These are phyloP conservation scores for Drosophila seclusa DNA, from an alignment of 2,888 invertebrate genomes.

Conservation along the genomic window DNA sequence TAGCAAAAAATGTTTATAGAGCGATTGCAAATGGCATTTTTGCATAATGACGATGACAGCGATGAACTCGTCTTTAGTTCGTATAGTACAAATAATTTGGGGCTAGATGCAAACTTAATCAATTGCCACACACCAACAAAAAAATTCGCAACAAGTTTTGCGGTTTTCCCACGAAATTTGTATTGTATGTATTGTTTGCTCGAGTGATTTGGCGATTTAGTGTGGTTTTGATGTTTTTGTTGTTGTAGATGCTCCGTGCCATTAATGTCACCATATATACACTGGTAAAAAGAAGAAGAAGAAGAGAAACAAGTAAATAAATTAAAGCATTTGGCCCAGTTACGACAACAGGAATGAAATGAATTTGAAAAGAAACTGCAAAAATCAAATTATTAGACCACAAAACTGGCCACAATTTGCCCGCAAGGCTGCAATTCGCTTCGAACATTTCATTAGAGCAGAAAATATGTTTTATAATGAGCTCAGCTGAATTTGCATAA, in stretches of 20 bases:
- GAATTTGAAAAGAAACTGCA: conserved; percentile 2
- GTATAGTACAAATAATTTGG: neutral
- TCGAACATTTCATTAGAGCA: conserved; percentile 66
- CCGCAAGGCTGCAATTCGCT: conserved; percentile 57
- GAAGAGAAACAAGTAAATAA: neutral
- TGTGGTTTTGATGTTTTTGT: neutral
- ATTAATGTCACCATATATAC: conserved; percentile 45
- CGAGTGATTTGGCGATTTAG: conserved; percentile 55
- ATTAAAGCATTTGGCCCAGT: conserved; percentile 21
- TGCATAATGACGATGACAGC: conserved; percentile 44
- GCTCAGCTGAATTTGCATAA: conserved; percentile 57
- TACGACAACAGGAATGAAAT: conserved; percentile 43
- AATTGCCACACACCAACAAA: conserved; percentile 33
- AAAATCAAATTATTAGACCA: conserved; percentile 64
- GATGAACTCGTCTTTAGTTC: conserved; percentile 19
- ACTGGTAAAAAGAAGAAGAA: conserved; percentile 36
- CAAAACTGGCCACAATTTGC: conserved; percentile 31
- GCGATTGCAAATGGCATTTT: conserved; percentile 44
- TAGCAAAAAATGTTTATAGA: conserved; percentile 25
- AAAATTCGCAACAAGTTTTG: conserved; percentile 44
- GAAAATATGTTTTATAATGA: conserved; percentile 66
- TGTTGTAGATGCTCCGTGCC: conserved; percentile 8
- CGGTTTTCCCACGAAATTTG: conserved; percentile 62
- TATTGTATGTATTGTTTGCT: conserved; percentile 32
- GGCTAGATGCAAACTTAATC: conserved; percentile 18